phyloP scores from a whole-genome alignment of 1,140 invertebrate species.

The Harlomillsia oculata region DNA sequence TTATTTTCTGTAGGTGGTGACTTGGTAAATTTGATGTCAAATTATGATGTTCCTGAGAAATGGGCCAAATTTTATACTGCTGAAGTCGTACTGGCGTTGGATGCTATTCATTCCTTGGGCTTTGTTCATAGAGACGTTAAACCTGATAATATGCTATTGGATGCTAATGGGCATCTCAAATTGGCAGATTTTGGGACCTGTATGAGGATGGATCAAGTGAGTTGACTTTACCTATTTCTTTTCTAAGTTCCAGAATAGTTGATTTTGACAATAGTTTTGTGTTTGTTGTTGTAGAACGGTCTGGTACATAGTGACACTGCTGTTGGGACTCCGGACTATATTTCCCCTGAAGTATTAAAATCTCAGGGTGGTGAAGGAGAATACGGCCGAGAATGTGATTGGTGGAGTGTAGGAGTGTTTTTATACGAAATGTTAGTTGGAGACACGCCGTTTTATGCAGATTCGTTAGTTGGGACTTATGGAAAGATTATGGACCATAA shows the following conservation, averaged over 20 bases:
- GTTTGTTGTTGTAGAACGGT: conserved; percentile 58
- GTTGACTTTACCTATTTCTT: conserved; percentile 18
- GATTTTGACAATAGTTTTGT: conserved; percentile 6
- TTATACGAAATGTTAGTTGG: conserved; percentile 97
- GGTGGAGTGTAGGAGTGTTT: conserved; percentile 99
- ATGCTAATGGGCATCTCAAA: conserved; percentile 90
- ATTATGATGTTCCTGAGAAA: conserved; percentile 97
- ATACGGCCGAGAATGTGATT: conserved; percentile 94
- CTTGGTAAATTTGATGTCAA: conserved; percentile 96
- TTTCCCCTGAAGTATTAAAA: conserved; percentile 95
- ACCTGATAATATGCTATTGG: conserved; percentile 97
- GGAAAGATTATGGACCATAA: conserved; percentile 99
- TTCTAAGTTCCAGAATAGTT: neutral
- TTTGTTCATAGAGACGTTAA: conserved; percentile 98
- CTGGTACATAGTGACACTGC: conserved; percentile 92
- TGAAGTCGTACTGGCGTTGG: conserved; percentile 93
- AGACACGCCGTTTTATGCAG: conserved; percentile 98
- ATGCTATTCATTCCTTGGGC: conserved; percentile 97
- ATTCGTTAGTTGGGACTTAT: conserved; percentile 95
- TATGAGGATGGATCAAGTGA: conserved; percentile 88
- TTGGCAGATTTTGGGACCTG: conserved; percentile 98
- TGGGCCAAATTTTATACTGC: conserved; percentile 99
- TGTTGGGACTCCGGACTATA: conserved; percentile 98
- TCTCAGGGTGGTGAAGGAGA: conserved; percentile 94
- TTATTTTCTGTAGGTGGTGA: conserved; percentile 62